Evolutionary conservation across 2,888 invertebrate species (phyloP), one percentile per base, ranked within the genome.

Genomic region (Physocephala rufipes): DNA sequence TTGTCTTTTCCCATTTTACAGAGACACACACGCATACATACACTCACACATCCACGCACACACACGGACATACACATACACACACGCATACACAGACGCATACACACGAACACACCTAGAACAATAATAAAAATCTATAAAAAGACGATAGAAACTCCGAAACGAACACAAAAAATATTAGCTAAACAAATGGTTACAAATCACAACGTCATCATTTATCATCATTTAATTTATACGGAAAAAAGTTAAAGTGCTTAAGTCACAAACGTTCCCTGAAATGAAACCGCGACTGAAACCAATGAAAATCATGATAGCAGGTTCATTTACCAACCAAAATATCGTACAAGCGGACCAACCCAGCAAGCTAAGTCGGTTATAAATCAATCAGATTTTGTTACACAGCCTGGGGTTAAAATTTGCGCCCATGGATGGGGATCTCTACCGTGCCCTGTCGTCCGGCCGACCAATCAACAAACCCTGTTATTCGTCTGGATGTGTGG

Each of bases 131-230:
- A 49, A 2, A 49, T 49, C 49, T 12, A 49, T 12, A 16, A n/a
- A 53, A 53, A 53, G 21, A 53, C 49, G 16, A 49, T 7, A 49
- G 16, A n/a, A 53, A 53, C 2, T 9, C n/a, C n/a, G 53, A 53
- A 53, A 9, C n/a, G 21, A 7, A 7, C 9, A 7, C 7, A 49
- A n/a, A 21, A 53, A 53, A 53, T n/a, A 53, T 49, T n/a, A 49
- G 16, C 7, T 7, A 49, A 49, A 49, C 15, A n/a, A 49, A 49
- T 49, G 79, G 81, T 78, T 80, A 81, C 81, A 82, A 81, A 80
- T 81, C 79, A 81, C 79, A 81, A 81, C 80, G 81, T 80, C 79
- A 81, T 81, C 79, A 82, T 82, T 82, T 79, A 82, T 82, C 82
- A 82, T 81, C 81, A 82, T 82, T 82, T 81, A 78, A 78, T 76